These are phyloP conservation scores for Oasisia sp. DNA, from an alignment of 2,888 invertebrate genomes.

Conservation along the genomic window DNA sequence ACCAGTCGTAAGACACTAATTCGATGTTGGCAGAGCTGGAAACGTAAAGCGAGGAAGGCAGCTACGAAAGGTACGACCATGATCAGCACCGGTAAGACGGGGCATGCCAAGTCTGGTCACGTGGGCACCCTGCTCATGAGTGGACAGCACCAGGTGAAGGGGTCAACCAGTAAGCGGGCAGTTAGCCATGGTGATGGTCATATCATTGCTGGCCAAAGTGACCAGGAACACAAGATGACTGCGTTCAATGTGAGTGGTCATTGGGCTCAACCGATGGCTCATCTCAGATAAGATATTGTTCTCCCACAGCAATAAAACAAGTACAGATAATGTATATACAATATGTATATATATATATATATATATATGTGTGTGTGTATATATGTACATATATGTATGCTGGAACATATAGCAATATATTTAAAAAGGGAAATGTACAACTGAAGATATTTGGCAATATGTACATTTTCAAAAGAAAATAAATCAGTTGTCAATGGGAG, in stretches of 20 bases:
- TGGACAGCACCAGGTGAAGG: neutral
- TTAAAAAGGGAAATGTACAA: too few relatives aligned
- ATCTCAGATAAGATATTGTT: neutral
- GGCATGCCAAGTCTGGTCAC: neutral
- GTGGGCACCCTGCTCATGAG: neutral
- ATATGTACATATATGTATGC: too few relatives aligned
- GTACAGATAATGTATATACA: too few relatives aligned
- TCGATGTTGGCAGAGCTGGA: constrained; percentile 75
- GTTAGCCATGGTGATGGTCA: neutral
- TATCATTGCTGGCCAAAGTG: neutral
- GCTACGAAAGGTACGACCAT: constrained; percentile 68
- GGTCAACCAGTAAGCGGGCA: constrained; percentile 9
- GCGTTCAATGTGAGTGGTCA: neutral
- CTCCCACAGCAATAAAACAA: too few relatives aligned
- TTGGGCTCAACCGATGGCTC: neutral
- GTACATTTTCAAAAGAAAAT: too few relatives aligned
- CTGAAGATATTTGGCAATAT: too few relatives aligned
- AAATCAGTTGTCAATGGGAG: too few relatives aligned
- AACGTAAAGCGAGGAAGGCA: constrained; percentile 81
- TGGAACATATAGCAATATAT: too few relatives aligned
- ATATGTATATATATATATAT: too few relatives aligned
- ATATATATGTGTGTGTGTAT: too few relatives aligned
- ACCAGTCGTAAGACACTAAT: neutral
- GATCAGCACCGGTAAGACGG: constrained; percentile 65
- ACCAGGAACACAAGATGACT: neutral